Evolutionary conservation across 2,888 invertebrate genomes (phyloP).

Genomic region (Noctua fimbriata): DNA sequence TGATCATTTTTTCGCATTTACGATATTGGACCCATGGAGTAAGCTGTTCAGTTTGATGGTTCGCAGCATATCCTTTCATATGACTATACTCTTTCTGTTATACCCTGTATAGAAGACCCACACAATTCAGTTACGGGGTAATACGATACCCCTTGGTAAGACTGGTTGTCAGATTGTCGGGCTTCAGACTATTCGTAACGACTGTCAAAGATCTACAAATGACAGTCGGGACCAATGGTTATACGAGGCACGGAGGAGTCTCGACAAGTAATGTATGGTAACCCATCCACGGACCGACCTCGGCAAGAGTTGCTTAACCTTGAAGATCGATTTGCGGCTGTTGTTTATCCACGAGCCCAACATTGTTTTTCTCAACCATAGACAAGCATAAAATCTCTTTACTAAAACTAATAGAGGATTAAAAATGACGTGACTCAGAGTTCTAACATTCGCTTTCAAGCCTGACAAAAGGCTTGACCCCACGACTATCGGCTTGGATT

Average conservation of each 20-base stretch:
- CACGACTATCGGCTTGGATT: slow-evolving; percentile 37
- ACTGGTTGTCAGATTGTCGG: background rate
- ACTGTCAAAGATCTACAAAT: background rate
- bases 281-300: background rate
- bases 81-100: too few relatives aligned
- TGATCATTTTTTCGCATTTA: too few relatives aligned
- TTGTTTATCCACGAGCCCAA: background rate
- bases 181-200: background rate
- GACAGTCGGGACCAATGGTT: background rate
- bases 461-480: slow-evolving; percentile 50
- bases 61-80: too few relatives aligned
- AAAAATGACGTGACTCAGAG: background rate
- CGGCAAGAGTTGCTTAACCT: background rate
- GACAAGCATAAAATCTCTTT: background rate
- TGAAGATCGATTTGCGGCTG: background rate
- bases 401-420: background rate
- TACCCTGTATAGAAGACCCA: too few relatives aligned
- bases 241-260: background rate
- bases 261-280: background rate
- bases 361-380: background rate
- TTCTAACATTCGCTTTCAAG: background rate
- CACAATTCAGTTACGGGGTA: background rate
- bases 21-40: too few relatives aligned
- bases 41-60: too few relatives aligned
- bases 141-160: background rate